phyloP scores from a whole-genome alignment of 1,140 invertebrate genomes.

The Eufriesea mexicana region DNA sequence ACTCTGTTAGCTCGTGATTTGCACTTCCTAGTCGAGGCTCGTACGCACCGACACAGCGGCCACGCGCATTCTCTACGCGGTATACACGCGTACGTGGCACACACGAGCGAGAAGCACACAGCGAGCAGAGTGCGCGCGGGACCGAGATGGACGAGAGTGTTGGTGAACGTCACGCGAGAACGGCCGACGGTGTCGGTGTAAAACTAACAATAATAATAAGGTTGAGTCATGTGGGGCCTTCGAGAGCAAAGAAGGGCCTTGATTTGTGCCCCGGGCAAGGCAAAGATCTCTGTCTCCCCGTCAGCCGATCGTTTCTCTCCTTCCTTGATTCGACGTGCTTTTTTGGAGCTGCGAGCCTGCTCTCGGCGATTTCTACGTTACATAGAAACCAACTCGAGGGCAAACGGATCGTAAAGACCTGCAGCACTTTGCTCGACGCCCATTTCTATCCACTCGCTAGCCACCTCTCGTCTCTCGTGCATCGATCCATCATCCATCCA shows the following conservation, averaged over 20 bases:
- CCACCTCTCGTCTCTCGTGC: not conserved
- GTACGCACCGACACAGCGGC: conserved; percentile 36
- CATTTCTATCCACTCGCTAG: not conserved
- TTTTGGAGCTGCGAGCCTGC: conserved; percentile 57
- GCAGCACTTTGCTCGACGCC: not conserved
- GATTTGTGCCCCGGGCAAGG: conserved; percentile 79
- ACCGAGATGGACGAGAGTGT: not conserved
- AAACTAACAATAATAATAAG: conserved; percentile 73
- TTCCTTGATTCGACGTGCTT: conserved; percentile 55
- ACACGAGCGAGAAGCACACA: too few relatives aligned
- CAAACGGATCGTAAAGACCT: conserved; percentile 4
- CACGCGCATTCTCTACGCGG: not conserved
- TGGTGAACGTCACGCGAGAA: not conserved
- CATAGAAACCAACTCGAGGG: conserved; percentile 27
- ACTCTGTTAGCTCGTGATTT: conserved; percentile 72
- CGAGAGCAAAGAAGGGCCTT: conserved; percentile 75
- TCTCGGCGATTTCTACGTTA: conserved; percentile 19
- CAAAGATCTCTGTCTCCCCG: conserved; percentile 68
- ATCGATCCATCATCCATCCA: not conserved
- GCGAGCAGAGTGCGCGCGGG: not conserved
- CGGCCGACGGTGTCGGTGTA: conserved; percentile 43
- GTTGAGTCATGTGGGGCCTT: conserved; percentile 78
- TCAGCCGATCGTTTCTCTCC: conserved; percentile 56
- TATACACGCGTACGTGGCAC: not conserved
- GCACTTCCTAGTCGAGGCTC: conserved; percentile 76